Percentiles rank a stretch among this genome's conserved stretches.
phyloP scores from a whole-genome alignment of 1,140 invertebrate species.

The Pachypeltis micranthus region DNA sequence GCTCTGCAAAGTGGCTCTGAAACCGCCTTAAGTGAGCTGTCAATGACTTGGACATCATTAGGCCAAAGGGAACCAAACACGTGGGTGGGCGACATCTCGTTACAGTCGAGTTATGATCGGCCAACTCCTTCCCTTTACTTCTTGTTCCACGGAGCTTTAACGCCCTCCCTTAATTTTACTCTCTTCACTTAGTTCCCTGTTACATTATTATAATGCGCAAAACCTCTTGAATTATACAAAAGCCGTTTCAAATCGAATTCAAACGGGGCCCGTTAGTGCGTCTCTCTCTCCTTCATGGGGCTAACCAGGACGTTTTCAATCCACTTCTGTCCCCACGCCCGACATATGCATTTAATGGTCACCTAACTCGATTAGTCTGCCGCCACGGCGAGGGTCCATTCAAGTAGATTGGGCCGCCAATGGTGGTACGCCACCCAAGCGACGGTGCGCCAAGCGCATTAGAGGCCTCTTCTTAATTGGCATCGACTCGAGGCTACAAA shows the following conservation, averaged over 20 bases:
- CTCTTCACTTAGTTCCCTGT: not conserved
- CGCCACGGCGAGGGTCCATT: no score
- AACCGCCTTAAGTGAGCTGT: slow-evolving; percentile 7
- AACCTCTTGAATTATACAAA: slow-evolving; percentile 4
- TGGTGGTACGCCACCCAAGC: no score
- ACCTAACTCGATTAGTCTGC: no score
- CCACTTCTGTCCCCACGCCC: no score
- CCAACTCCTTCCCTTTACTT: not conserved
- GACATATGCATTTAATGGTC: no score
- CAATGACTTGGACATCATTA: slow-evolving; percentile 6
- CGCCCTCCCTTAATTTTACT: not conserved
- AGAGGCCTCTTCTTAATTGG: no score
- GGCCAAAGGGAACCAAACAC: not conserved
- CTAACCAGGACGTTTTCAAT: no score
- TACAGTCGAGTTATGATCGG: slow-evolving; percentile 6
- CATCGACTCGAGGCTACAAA: no score
- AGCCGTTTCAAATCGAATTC: slow-evolving; percentile 1
- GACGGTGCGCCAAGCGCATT: no score
- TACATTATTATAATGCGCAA: slow-evolving; percentile 3
- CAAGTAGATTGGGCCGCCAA: no score
- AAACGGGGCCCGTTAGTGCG: not conserved
- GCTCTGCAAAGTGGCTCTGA: no score
- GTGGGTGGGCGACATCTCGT: slow-evolving; percentile 3
- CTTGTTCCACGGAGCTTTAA: not conserved
- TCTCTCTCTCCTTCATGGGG: no score